phyloP scores from a whole-genome alignment of 2,888 invertebrate species.

The Antheraea yamamai region DNA sequence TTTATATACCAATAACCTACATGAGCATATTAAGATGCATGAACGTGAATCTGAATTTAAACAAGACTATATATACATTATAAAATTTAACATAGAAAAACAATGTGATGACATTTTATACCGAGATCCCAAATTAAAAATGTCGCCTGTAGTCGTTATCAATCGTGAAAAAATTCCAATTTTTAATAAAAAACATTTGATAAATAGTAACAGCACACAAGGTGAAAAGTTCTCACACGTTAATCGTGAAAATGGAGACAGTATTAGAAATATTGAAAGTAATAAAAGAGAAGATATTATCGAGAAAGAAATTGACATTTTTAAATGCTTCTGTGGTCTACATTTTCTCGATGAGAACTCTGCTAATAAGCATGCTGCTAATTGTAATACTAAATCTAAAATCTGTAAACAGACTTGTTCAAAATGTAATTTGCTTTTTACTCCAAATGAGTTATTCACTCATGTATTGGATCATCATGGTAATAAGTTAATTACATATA shows the following conservation, averaged over 20 bases:
- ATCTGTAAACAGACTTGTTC: constrained; percentile 3
- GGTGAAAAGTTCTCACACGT: not conserved
- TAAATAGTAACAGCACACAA: not conserved
- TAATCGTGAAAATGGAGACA: not conserved
- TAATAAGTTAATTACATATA: not conserved
- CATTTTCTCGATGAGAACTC: constrained; percentile 16
- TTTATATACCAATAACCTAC: constrained; percentile 34
- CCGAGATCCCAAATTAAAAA: constrained; percentile 6
- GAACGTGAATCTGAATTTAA: constrained; percentile 4
- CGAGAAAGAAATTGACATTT: not conserved
- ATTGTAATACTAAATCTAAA: constrained; percentile 4
- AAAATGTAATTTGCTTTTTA: constrained; percentile 8
- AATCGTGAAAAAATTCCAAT: not conserved
- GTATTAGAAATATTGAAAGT: not conserved
- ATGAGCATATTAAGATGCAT: constrained; percentile 4
- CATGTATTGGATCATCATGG: constrained; percentile 25
- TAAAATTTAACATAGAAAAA: not conserved
- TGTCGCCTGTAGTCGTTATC: not conserved
- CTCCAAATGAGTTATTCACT: constrained; percentile 13
- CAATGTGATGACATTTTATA: not conserved
- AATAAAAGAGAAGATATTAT: not conserved
- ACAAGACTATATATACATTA: constrained; percentile 11
- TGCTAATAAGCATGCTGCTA: constrained; percentile 13
- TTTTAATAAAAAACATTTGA: not conserved
- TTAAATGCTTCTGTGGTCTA: constrained; percentile 17